phyloP scores from a whole-genome alignment of 2,888 invertebrate species.

The Invenusta paracnida region DNA sequence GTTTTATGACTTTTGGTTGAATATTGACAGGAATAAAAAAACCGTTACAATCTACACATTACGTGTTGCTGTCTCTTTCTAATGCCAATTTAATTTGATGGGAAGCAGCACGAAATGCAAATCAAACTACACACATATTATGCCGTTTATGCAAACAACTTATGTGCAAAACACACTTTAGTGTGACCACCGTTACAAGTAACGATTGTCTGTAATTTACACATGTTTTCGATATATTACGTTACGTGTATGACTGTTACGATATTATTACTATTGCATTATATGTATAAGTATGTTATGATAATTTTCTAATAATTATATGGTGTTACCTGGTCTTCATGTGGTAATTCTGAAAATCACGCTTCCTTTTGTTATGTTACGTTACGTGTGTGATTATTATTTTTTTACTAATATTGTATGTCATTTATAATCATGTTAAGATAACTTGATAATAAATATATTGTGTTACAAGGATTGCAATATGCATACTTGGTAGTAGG shows the following conservation, averaged over 20 bases:
- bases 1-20: not conserved
- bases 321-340: not conserved
- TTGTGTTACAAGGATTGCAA: not conserved
- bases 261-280: not conserved
- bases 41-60: not conserved
- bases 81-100: not conserved
- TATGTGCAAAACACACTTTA: not conserved
- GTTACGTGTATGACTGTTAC: not conserved
- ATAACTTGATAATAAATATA: not conserved
- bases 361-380: not conserved
- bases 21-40: not conserved
- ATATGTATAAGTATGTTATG: not conserved
- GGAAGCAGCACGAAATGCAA: not conserved
- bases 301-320: not conserved
- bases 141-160: not conserved
- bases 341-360: not conserved
- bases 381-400: not conserved
- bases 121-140: not conserved
- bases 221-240: not conserved
- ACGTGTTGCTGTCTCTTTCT: not conserved
- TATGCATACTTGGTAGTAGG: not conserved
- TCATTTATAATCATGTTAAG: not conserved
- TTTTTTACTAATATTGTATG: not conserved
- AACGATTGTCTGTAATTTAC: not conserved
- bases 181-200: not conserved